Evolutionary conservation across 2,113 vertebrate species (phyloP), one percentile per base, ranked within the genome.

Genomic region (Shinisaurus crocodilurus): DNA sequence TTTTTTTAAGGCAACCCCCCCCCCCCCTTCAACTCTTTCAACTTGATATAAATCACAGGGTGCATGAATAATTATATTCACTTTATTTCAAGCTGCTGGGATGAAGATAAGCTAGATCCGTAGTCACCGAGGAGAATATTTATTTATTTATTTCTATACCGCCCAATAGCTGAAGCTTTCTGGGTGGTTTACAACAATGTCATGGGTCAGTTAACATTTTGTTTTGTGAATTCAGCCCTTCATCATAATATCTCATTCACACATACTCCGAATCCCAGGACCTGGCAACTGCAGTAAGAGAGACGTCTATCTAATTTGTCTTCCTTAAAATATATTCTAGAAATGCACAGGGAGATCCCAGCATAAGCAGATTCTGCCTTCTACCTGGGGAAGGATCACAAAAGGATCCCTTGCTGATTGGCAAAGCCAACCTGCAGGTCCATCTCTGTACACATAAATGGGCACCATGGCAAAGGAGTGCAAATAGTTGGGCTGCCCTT

Each of bases 1-100:
- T 92, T 94, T 94, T 95, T 84, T 75, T 90, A 82, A 94, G 96
- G 91, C 6, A 54, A 91, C 1, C 29, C 94, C 85, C 43, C n/a
- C 70, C 91, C 91, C 2, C 0, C 27, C 85, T 92, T 92, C 87
- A 16, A 84, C 67, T 93, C 94, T 67, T 90, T 82, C n/a, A 40
- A 54, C 82, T 57, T 90, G 48, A 15, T 72, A 89, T 92, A 93
- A 93, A 93, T 91, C 54, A 94, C 60, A 88, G 89, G 89, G 86
- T 34, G 94, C 88, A 3, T 86, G 13, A 34, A 80, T 74, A 74
- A 82, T 76, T 6, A 77, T 88, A 88, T 75, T 93, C 72, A 92
- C 27, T 77, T 92, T 20, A 87, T 79, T 94, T 94, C 23, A 90
- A 86, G 77, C 90, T 87, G 92, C 93, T 83, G 76, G 77, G 88